Base-by-base conservation (phyloP, 2,113 vertebrate genomes). In the Ageneiosus marmoratus region DNA sequence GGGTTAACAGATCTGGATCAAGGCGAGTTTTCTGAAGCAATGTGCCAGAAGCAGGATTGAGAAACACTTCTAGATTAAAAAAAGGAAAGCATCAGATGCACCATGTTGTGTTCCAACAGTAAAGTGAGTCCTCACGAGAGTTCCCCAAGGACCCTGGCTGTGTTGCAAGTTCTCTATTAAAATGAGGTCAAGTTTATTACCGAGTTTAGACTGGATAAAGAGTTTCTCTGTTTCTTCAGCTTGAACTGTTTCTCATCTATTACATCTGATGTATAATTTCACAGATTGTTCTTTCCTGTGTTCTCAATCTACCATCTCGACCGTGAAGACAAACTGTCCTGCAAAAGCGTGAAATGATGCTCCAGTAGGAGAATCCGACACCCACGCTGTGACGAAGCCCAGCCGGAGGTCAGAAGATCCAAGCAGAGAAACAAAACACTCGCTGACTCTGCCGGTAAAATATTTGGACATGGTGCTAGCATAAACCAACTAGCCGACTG, bases 131-230 rank as follows among this genome's bases (percentile, higher is more conserved):
- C 10, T 76, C 29, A 15, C 0, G 10, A 32, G 15, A 74, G 41
- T 15, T 74, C 48, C 70, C 44, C 4, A 20, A 37, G 73, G 50
- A 76, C 37, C 27, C 32, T 12, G 6, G 32, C 50, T 22, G 18
- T 76, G 73, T 55, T 55, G 51, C 48, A 76, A 76, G 29, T 13
- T 37, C 29, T 76, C 20, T 55, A 55, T 55, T 76, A 24, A 76
- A 76, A 76, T 55, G 50, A 55, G 50, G 48, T 75, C 48, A 75
- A 32, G 27, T 20, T 51, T 32, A 24, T 29, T 18, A 34, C 50
- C 13, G 8, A 37, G 73, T 55, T 24, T n/a, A 37, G 55, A 20
- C 50, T 55, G 73, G 22, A 37, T 22, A 55, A 76, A 76, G 48
- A 11, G 18, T 1, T 4, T 75, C 50, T 75, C 2, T 29, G 20